Evolutionary conservation across 2,888 invertebrate species (phyloP).

Genomic region (Orthosia incerta): DNA sequence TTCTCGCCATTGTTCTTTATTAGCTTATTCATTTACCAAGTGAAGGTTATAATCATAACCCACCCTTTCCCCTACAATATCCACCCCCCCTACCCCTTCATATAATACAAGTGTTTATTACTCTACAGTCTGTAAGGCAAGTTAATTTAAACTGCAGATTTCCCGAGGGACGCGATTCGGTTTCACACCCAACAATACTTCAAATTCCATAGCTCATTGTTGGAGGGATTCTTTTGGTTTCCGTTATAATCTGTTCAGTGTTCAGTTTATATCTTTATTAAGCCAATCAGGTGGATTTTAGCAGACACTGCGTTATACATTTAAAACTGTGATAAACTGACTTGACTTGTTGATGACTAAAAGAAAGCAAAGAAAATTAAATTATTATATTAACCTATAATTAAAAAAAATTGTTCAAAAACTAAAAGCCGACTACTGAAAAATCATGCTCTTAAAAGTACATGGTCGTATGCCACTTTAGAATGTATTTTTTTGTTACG

Average conservation of each 20-base stretch:
- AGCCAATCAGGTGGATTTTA: not conserved
- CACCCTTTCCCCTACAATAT: not conserved
- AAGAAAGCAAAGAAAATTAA: too few relatives aligned
- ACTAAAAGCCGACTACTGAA: too few relatives aligned
- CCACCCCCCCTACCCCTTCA: constrained; percentile 10
- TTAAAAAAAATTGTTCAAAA: too few relatives aligned
- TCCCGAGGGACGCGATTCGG: constrained; percentile 51
- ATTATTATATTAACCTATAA: too few relatives aligned
- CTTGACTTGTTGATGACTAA: too few relatives aligned
- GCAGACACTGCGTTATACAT: not conserved
- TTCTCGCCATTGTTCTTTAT: too few relatives aligned
- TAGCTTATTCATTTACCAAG: not conserved
- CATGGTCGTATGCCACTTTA: too few relatives aligned
- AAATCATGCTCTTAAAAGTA: too few relatives aligned
- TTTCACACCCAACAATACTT: constrained; percentile 38
- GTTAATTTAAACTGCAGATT: constrained; percentile 60
- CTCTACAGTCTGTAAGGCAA: constrained; percentile 29
- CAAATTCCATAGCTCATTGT: constrained; percentile 39
- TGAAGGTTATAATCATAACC: not conserved
- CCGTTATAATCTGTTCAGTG: constrained; percentile 10
- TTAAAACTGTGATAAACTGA: too few relatives aligned
- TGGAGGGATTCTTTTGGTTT: constrained; percentile 21
- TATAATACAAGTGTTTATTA: constrained; percentile 46
- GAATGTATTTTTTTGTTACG: too few relatives aligned
- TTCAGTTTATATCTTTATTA: not conserved